Evolutionary conservation across 1,140 invertebrate genomes (phyloP).

Genomic region (Drosophila funebris): DNA sequence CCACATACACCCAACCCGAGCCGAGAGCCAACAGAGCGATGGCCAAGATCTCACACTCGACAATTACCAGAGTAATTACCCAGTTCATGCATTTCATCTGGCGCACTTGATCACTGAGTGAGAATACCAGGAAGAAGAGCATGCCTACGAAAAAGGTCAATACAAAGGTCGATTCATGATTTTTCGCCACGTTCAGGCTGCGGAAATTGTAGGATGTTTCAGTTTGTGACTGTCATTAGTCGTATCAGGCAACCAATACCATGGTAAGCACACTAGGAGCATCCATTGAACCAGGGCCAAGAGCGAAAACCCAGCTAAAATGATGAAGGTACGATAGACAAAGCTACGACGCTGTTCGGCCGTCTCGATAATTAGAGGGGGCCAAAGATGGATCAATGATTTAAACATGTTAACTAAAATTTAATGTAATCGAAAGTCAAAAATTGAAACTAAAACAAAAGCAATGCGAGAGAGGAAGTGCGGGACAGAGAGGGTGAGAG

Average conservation of each 20-base stretch:
- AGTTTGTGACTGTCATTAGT: neutral
- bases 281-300: conserved; percentile 40
- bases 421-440: neutral
- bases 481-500: neutral
- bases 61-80: neutral
- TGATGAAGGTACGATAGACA: conserved; percentile 6
- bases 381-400: conserved; percentile 12
- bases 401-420: conserved; percentile 52
- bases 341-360: conserved; percentile 16
- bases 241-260: neutral
- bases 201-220: neutral
- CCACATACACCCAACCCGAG: neutral
- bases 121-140: conserved; percentile 13
- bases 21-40: conserved; percentile 16
- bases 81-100: neutral
- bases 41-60: conserved; percentile 33
- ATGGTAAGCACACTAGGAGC: neutral
- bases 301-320: neutral
- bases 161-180: conserved; percentile 7
- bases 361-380: conserved; percentile 3
- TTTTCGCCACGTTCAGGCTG: neutral
- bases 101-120: conserved; percentile 5
- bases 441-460: conserved; percentile 1
- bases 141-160: conserved; percentile 13
- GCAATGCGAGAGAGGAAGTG: neutral